Percentiles rank a stretch among this genome's conserved stretches.
phyloP scores from a whole-genome alignment of 2,888 invertebrate genomes.

The Drosophila anomalipes region DNA sequence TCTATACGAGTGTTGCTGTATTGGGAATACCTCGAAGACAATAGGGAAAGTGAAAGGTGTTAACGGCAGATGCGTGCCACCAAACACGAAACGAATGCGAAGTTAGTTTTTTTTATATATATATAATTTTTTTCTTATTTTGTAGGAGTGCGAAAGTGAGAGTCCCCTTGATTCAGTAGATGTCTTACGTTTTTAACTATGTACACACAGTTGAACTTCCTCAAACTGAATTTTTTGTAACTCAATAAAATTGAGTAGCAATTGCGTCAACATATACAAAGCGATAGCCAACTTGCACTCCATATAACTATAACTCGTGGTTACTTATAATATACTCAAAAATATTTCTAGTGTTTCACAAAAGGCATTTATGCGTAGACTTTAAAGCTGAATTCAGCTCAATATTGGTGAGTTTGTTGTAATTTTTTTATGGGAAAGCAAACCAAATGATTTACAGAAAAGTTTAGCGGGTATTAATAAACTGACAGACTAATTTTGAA shows the following conservation, averaged over 20 bases:
- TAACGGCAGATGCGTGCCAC: conserved; percentile 50
- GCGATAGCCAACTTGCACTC: neutral
- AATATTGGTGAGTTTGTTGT: neutral
- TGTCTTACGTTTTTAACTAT: neutral
- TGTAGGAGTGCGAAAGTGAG: conserved; percentile 24
- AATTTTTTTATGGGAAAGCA: neutral
- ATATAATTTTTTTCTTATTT: neutral
- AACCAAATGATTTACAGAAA: neutral
- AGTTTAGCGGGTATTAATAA: neutral
- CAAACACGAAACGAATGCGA: conserved; percentile 13
- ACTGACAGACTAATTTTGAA: neutral
- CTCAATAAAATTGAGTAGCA: neutral
- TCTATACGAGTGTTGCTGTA: neutral
- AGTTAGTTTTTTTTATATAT: neutral
- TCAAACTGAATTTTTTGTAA: neutral
- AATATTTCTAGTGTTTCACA: neutral
- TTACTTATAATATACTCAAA: neutral
- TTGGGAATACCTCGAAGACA: conserved; percentile 25
- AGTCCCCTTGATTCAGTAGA: conserved; percentile 10
- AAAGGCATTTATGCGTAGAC: too few relatives aligned
- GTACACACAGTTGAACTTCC: neutral
- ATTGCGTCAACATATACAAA: neutral
- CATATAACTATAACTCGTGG: neutral
- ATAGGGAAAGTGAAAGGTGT: conserved; percentile 69
- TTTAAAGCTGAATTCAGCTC: neutral